phyloP scores from a whole-genome alignment of 92 coral and sea anemone species.

The Porites evermanni region DNA sequence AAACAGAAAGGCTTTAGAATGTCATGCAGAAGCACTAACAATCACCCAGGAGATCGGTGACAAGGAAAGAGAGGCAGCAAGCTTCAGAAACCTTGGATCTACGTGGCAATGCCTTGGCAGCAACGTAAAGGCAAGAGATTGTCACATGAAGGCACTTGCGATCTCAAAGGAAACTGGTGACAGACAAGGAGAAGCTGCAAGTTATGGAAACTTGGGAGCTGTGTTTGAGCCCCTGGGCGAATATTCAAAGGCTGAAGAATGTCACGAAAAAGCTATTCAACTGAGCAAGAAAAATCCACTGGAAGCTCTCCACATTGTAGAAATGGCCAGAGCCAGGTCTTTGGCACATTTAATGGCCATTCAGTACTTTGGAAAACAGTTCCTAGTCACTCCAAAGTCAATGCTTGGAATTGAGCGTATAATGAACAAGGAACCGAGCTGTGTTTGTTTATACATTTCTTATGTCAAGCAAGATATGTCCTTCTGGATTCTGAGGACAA shows the following conservation, averaged over 20 bases:
- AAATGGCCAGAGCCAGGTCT: background rate
- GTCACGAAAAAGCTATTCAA: background rate
- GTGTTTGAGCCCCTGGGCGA: background rate
- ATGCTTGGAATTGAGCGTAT: background rate
- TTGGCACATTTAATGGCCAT: background rate
- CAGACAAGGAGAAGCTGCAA: background rate
- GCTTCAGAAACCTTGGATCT: background rate
- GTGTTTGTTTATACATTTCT: background rate
- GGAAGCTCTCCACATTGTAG: background rate
- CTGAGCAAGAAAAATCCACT: background rate
- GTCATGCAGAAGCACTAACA: background rate
- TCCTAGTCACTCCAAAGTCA: background rate
- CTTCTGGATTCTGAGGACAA: background rate
- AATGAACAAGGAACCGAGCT: background rate
- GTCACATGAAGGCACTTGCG: background rate
- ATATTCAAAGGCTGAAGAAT: background rate
- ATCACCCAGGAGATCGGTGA: background rate
- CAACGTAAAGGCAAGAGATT: background rate
- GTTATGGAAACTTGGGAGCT: background rate
- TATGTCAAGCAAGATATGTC: background rate
- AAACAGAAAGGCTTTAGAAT: background rate
- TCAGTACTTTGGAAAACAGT: background rate
- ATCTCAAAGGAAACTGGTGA: background rate
- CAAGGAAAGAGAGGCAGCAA: background rate
- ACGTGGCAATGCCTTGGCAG: background rate